Evolutionary conservation across 2,797 vertebrate species (phyloP).

Genomic region (Echeneis naucrates): DNA sequence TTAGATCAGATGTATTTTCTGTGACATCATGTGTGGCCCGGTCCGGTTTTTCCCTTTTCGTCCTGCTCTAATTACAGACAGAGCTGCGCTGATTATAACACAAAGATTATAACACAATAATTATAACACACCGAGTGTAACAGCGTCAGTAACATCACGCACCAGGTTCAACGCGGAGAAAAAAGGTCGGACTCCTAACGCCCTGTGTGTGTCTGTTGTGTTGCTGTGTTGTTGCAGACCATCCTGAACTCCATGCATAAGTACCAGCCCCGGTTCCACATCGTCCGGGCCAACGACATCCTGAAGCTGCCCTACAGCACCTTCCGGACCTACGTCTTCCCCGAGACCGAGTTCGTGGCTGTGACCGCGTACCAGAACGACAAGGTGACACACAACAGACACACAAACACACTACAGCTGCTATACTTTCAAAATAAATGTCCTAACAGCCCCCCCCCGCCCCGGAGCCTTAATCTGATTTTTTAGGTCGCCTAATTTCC

Average conservation of each 20-base stretch:
- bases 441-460: neutral
- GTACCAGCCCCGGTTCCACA: constrained; percentile 98
- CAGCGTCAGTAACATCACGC: constrained; percentile 47
- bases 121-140: neutral
- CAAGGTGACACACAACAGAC: too few species aligned
- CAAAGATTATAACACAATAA: too few species aligned
- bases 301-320: constrained; percentile 98
- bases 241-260: constrained; percentile 99
- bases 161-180: constrained; percentile 2
- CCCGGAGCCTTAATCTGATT: constrained; percentile 74
- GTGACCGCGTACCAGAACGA: constrained; percentile 99
- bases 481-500: constrained; percentile 81
- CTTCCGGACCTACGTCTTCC: constrained; percentile 98
- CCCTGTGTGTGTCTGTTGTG: constrained; percentile 44
- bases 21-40: constrained; percentile 67
- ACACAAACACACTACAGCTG: constrained; percentile 17
- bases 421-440: constrained; percentile 65
- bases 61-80: constrained; percentile 65
- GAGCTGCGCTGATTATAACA: constrained; percentile 17
- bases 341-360: constrained; percentile 97
- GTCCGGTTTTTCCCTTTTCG: constrained; percentile 43
- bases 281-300: constrained; percentile 98
- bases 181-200: too few species aligned
- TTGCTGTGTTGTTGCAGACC: constrained; percentile 87
- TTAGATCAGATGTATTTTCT: constrained; percentile 18